phyloP scores from a whole-genome alignment of 2,797 vertebrate species.

The Clarias pachynema region DNA sequence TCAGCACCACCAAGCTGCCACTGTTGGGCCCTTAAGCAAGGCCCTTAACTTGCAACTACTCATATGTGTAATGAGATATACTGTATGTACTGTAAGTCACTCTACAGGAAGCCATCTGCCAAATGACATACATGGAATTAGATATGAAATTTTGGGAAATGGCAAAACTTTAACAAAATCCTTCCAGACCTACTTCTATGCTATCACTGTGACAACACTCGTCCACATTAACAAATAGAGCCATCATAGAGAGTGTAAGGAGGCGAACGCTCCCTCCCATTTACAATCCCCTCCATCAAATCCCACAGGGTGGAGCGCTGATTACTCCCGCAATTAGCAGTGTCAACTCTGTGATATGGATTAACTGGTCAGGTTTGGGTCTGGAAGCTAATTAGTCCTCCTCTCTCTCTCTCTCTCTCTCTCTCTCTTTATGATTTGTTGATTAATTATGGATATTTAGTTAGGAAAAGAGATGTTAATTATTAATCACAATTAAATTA shows the following conservation, averaged over 20 bases:
- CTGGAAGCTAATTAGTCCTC: constrained; percentile 97
- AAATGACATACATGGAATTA: no score
- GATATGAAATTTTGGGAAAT: neutral
- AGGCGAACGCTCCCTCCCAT: constrained; percentile 77
- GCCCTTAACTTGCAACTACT: no score
- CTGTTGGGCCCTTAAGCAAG: no score
- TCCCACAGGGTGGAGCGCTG: constrained; percentile 91
- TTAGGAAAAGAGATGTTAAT: constrained; percentile 98
- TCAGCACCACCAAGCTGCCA: no score
- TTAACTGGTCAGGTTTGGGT: constrained; percentile 99
- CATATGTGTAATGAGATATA: no score
- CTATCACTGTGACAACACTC: constrained; percentile 69
- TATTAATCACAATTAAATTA: constrained; percentile 99
- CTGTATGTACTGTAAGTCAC: no score
- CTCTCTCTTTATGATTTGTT: constrained; percentile 89
- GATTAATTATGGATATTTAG: constrained; percentile 99
- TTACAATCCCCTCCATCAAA: constrained; percentile 88
- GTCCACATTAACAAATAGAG: constrained; percentile 74
- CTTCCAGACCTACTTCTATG: constrained; percentile 66
- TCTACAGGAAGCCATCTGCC: no score
- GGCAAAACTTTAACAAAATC: constrained; percentile 32
- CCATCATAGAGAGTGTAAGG: constrained; percentile 71
- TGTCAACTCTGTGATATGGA: constrained; percentile 91
- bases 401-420: constrained; percentile 57
- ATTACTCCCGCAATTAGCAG: constrained; percentile 98